Percentiles rank a stretch among this genome's conserved stretches.
phyloP scores from a whole-genome alignment of 2,888 invertebrate species.

The Odiellus spinosus region DNA sequence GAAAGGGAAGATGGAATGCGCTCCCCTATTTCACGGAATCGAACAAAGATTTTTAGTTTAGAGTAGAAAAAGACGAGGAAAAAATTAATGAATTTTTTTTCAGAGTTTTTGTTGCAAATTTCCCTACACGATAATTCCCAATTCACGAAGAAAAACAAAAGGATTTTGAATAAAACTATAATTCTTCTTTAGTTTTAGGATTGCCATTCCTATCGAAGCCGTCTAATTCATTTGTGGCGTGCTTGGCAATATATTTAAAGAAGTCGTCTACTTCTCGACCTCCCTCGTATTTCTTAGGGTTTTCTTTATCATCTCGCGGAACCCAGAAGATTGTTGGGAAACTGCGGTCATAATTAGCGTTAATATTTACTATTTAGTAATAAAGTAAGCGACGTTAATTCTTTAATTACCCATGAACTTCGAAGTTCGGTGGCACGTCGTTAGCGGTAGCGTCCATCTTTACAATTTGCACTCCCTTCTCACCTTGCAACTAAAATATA shows the following conservation, averaged over 20 bases:
- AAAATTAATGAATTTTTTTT: no score
- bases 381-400: neutral
- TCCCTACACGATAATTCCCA: no score
- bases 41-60: no score
- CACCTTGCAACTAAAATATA: conserved; percentile 49
- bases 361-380: neutral
- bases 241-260: conserved; percentile 80
- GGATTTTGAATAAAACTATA: no score
- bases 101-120: no score
- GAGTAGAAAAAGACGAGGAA: no score
- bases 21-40: no score
- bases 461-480: conserved; percentile 68
- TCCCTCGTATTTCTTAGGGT: conserved; percentile 73
- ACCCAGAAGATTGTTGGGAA: conserved; percentile 97
- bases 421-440: conserved; percentile 78
- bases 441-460: conserved; percentile 99
- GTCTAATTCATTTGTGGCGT: conserved; percentile 71
- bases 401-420: conserved; percentile 57
- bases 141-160: no score
- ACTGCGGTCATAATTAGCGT: no score
- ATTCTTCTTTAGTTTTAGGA: conserved; percentile 39
- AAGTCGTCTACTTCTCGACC: conserved; percentile 88
- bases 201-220: conserved; percentile 72
- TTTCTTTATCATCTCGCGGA: conserved; percentile 60
- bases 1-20: no score